Conservation (phyloP, 2,797 vertebrate genomes). For the Ptychobarbus kaznakovi region DNA sequence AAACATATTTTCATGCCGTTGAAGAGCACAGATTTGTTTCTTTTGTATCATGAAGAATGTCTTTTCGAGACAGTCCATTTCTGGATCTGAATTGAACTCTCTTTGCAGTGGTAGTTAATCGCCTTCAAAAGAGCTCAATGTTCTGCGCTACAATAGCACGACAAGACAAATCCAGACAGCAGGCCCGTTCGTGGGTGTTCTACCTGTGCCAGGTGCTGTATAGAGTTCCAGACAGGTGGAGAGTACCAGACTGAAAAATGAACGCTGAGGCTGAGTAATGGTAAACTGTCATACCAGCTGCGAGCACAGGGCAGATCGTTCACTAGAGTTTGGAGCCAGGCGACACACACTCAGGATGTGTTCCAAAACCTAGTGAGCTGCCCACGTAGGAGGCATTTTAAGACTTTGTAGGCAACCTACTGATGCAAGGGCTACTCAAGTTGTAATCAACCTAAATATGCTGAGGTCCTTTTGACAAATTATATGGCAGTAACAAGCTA, state of each 20-base stretch:
- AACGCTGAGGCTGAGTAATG: constrained; percentile 32
- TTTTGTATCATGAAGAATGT: constrained; percentile 19
- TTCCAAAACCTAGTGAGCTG: neutral
- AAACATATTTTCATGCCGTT: constrained; percentile 1
- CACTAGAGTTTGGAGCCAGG: constrained; percentile 16
- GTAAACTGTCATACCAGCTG: constrained; percentile 58
- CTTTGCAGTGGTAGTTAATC: constrained; percentile 27
- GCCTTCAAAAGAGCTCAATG: constrained; percentile 23
- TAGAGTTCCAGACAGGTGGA: constrained; percentile 52
- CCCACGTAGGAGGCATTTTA: neutral
- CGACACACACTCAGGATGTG: constrained; percentile 19
- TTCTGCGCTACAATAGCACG: constrained; percentile 30
- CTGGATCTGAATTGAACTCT: constrained; percentile 29
- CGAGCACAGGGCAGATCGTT: constrained; percentile 26
- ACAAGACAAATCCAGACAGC: constrained; percentile 40
- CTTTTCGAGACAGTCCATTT: constrained; percentile 36
- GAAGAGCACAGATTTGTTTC: constrained; percentile 8
- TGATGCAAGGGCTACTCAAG: neutral
- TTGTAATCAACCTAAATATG: neutral
- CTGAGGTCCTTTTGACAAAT: neutral
- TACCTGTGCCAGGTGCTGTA: constrained; percentile 45
- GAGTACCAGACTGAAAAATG: constrained; percentile 50
- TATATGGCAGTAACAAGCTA: neutral
- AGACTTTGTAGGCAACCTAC: neutral
- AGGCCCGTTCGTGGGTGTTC: constrained; percentile 34